Evolutionary conservation across 2,113 vertebrate genomes (phyloP), one percentile per base, ranked within the genome.

Genomic region (Tapirus terrestris): DNA sequence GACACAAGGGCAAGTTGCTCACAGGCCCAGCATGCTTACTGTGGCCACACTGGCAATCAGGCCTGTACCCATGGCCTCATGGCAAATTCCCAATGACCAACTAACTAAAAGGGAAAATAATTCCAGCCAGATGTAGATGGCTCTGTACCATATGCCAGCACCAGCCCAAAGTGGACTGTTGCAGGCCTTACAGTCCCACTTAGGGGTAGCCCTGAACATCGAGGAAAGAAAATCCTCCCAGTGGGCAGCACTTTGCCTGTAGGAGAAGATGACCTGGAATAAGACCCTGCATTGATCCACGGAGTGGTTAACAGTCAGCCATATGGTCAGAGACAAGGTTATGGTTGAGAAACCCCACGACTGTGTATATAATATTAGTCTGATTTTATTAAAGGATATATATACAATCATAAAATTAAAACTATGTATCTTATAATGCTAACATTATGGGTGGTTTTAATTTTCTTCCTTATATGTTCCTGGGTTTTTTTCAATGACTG

Each of bases 401-500:
- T 14, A 39, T 73, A 43, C 33, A 48, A 45, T 51, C 27, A 11
- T 67, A 83, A 87, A 45, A 92, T 65, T 65, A 18, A 81, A 84
- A 84, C 65, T 48, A n/a, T 53, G 8, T 29, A 45, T 67, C 2
- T 21, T 2, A 8, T 43, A 33, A 79, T 60, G 39, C 60, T 81
- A 85, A 68, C 12, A 56, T 61, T 72, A 82, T 45, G 53, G 23
- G 16, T 90, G 70, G 10, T 33, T 90, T 89, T 91, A 60, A 81
- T 80, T 63, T 96, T 51, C 58, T 72, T 68, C 31, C n/a, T 86
- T 75, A 56, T 45, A 51, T 89, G 85, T 95, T 70, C 33, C 67
- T 68, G 73, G 17, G 31, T 8, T 3, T 84, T 67, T 81, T 73
- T 29, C 25, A 84, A 45, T 60, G 53, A 73, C 39, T 60, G 10